Evolutionary conservation across 2,888 invertebrate species (phyloP).

Genomic region (Cinara cedri): DNA sequence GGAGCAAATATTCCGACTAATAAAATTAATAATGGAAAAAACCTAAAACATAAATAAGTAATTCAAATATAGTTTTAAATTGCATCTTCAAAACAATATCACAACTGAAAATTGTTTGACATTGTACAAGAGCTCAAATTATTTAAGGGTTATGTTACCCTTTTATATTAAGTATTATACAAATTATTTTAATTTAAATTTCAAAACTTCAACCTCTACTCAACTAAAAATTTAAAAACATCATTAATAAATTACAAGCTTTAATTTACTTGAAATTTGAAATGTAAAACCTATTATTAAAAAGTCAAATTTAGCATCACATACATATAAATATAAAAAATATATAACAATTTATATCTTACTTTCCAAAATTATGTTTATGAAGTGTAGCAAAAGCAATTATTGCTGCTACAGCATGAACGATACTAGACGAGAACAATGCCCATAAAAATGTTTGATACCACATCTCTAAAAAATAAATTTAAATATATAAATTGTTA

Average conservation of each 20-base stretch:
- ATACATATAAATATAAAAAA: no score
- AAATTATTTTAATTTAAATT: no score
- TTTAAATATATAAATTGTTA: neutral
- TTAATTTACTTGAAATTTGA: no score
- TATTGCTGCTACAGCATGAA: slow-evolving; percentile 84
- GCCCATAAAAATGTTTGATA: slow-evolving; percentile 96
- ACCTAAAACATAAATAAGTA: slow-evolving; percentile 67
- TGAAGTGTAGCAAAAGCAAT: slow-evolving; percentile 90
- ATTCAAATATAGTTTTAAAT: neutral
- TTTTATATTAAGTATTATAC: no score
- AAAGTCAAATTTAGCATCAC: no score
- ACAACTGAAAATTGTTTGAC: no score
- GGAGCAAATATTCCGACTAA: slow-evolving; percentile 90
- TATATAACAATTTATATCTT: slow-evolving; percentile 57
- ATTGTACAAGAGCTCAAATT: no score
- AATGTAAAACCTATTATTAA: no score
- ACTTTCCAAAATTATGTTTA: slow-evolving; percentile 88
- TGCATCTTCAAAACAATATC: neutral
- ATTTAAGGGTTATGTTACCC: no score
- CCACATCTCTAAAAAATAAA: slow-evolving; percentile 83
- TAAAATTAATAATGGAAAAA: slow-evolving; percentile 85
- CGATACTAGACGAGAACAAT: slow-evolving; percentile 89
- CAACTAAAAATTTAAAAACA: no score
- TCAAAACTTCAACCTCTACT: no score
- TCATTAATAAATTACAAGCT: no score